Evolutionary conservation across 2,797 vertebrate genomes (phyloP).

Genomic region (Toxotes lorentzi): DNA sequence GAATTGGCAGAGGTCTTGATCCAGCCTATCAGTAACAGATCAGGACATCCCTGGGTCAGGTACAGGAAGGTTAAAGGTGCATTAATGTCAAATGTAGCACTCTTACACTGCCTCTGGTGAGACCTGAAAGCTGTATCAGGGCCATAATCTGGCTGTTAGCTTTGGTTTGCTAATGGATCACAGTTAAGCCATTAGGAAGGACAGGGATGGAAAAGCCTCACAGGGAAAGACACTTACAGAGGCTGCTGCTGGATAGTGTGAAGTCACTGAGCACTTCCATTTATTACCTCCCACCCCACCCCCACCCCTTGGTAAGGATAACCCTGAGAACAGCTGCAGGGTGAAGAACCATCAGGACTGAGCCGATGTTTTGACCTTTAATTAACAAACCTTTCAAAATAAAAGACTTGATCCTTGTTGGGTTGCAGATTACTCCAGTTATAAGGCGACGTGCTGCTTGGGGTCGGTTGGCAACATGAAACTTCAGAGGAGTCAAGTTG

Average conservation of each 20-base stretch:
- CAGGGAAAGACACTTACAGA: constrained; percentile 20
- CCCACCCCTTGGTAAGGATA: constrained; percentile 19
- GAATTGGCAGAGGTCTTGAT: background rate
- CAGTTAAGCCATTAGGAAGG: constrained; percentile 49
- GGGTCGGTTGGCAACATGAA: constrained; percentile 14
- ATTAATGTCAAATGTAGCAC: constrained; percentile 22
- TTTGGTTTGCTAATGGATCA: constrained; percentile 60
- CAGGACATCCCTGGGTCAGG: background rate
- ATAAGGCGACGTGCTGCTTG: constrained; percentile 5
- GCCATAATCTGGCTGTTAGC: constrained; percentile 33
- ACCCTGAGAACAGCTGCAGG: constrained; percentile 46
- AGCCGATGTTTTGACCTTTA: constrained; percentile 23
- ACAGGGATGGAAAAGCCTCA: constrained; percentile 16
- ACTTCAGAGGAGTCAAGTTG: constrained; percentile 46
- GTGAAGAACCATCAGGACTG: constrained; percentile 29
- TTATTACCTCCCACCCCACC: constrained; percentile 47
- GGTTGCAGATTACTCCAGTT: constrained; percentile 2
- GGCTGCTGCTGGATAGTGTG: constrained; percentile 31
- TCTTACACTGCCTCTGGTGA: constrained; percentile 9
- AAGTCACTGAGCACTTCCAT: constrained; percentile 45
- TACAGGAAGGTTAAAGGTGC: constrained; percentile 9
- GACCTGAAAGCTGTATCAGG: constrained; percentile 18
- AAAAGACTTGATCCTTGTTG: constrained; percentile 23
- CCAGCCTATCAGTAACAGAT: background rate
- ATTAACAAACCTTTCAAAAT: constrained; percentile 51